Percentiles rank a stretch among this genome's conserved stretches.
These are phyloP conservation scores for Macropus fuliginosus DNA, from an alignment of 2,797 vertebrate genomes.

Conservation along the genomic window DNA sequence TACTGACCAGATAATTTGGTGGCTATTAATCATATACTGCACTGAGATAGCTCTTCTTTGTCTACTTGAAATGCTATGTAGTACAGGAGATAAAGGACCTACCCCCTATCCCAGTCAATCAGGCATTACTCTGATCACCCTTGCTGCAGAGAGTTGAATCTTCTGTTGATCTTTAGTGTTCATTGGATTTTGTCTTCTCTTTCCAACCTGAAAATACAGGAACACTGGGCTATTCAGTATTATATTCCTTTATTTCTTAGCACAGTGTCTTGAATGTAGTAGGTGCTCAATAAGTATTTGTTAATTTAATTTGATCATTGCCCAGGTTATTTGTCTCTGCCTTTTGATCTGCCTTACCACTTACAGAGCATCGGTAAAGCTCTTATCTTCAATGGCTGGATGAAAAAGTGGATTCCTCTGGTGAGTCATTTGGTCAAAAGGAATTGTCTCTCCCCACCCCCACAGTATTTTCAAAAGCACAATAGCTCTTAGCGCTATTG, in stretches of 20 bases:
- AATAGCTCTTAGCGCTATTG: conserved; percentile 69
- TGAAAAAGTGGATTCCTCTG: conserved; percentile 9
- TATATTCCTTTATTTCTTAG: background rate
- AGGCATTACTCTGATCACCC: background rate
- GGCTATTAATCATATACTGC: background rate
- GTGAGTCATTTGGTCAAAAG: background rate
- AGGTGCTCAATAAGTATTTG: background rate
- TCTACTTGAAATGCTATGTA: conserved; percentile 7
- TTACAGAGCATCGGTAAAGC: conserved; percentile 11
- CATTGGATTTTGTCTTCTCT: background rate
- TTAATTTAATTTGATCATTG: background rate
- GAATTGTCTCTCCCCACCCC: background rate
- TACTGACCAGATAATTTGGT: background rate
- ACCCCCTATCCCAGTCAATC: background rate
- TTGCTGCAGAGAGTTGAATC: background rate
- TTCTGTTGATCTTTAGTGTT: background rate
- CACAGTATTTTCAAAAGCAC: conserved; percentile 52
- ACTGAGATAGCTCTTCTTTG: background rate
- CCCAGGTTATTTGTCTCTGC: background rate
- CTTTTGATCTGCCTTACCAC: background rate
- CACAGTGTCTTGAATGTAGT: background rate
- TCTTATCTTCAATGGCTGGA: background rate
- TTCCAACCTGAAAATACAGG: background rate
- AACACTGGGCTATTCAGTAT: background rate
- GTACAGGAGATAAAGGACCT: background rate